Conservation (phyloP, 1,140 invertebrate species). For the Drosophila simulans region DNA sequence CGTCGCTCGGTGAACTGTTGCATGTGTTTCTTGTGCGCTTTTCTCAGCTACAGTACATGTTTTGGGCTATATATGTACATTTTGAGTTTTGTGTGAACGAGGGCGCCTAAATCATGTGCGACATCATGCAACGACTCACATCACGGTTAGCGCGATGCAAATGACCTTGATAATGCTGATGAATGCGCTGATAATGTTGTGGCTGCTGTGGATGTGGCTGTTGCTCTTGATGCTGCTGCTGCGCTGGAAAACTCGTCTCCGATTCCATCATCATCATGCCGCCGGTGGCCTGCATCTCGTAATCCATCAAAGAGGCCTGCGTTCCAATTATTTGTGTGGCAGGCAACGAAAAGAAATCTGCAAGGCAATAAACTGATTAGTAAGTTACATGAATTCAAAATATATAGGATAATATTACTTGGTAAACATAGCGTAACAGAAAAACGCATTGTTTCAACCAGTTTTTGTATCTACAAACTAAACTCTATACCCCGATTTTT, state of each 20-base stretch:
- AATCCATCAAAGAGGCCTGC: constrained; percentile 77
- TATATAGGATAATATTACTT: too few species aligned
- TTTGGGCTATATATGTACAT: constrained; percentile 38
- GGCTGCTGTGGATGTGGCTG: constrained; percentile 43
- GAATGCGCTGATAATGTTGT: constrained; percentile 54
- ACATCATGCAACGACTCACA: constrained; percentile 84
- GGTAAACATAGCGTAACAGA: too few species aligned
- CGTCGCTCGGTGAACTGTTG: constrained; percentile 54
- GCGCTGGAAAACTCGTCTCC: constrained; percentile 31
- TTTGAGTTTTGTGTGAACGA: constrained; percentile 23
- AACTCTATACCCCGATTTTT: not conserved
- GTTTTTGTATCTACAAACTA: too few species aligned
- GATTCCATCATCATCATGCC: constrained; percentile 48
- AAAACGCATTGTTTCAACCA: too few species aligned
- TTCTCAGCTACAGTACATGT: constrained; percentile 14
- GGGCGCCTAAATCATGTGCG: constrained; percentile 79
- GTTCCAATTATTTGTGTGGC: constrained; percentile 78
- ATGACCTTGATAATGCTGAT: constrained; percentile 84
- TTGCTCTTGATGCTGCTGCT: constrained; percentile 24
- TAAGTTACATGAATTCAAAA: not conserved
- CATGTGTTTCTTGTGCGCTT: constrained; percentile 40
- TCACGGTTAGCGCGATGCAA: constrained; percentile 84
- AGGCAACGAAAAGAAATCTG: constrained; percentile 82
- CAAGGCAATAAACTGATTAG: constrained; percentile 12
- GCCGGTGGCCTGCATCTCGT: constrained; percentile 60